Evolutionary conservation across 1,140 invertebrate species (phyloP), one percentile per base, ranked within the genome.

Genomic region (Drosophila trapezifrons): DNA sequence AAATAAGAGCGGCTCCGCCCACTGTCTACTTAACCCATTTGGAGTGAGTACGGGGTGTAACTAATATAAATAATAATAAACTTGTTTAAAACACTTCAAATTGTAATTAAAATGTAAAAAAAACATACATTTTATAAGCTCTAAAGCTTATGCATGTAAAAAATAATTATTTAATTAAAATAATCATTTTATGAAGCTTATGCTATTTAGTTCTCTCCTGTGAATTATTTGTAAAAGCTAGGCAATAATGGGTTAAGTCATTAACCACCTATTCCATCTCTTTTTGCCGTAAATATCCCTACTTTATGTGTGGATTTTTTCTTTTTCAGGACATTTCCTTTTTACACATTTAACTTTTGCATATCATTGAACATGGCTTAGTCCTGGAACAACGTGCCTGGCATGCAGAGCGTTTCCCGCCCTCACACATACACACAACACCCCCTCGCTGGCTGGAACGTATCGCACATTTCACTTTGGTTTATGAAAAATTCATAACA

Each of bases 401-500:
- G 69, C 42, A 58, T 72, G 43, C 37, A 20, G 29, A 72, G 27
- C 42, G 71, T 10, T 27, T 7, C 20, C 40, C 17, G 13, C 12
- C 13, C 15, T 5, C 55, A 25, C 27, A 18, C 35, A 38, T 9
- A 38, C 9, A 10, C 52, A 27, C 18, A 49, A 51, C 27, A 13
- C 47, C 43, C 46, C 29, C 52, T 22, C 22, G 27, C 37, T 62
- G 17, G 52, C 18, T 12, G 40, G 12, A 22, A 37, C 40, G 54
- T 51, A 62, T 74, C 54, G 63, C 45, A 65, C 49, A 66, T 82
- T 83, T 80, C 63, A 78, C 69, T 82, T 74, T 64, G 63, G 72
- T 49, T 75, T 70, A 78, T 82, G 80, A 83, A 79, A 65, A 76
- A 84, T 80, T 83, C 59, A 82, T 83, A 71, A 57, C 52, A 80